phyloP scores from a whole-genome alignment of 2,797 vertebrate genomes.

The Coreius guichenoti region DNA sequence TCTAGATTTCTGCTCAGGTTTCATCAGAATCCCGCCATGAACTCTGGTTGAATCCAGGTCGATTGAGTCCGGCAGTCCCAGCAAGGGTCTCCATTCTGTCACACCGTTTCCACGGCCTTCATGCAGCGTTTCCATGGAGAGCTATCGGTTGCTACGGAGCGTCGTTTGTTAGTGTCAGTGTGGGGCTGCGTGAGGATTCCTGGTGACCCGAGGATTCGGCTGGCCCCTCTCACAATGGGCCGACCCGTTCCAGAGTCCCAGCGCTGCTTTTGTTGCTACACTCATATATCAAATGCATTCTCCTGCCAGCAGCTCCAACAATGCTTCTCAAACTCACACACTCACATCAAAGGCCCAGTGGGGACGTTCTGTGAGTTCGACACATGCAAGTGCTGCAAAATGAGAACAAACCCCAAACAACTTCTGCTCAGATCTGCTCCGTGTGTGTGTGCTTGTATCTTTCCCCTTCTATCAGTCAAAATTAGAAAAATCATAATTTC shows the following conservation, averaged over 20 bases:
- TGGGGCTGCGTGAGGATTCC: slow-evolving; percentile 33
- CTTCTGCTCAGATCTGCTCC: neutral
- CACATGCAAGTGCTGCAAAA: neutral
- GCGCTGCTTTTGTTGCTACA: slow-evolving; percentile 18
- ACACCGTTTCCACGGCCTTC: slow-evolving; percentile 63
- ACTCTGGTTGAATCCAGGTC: neutral
- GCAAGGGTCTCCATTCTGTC: slow-evolving; percentile 44
- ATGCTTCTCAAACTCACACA: slow-evolving; percentile 4
- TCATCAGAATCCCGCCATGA: neutral
- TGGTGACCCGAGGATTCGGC: slow-evolving; percentile 35
- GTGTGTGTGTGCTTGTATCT: neutral
- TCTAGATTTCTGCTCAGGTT: neutral
- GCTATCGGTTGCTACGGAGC: slow-evolving; percentile 78
- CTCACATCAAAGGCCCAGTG: slow-evolving; percentile 21
- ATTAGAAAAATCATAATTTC: neutral
- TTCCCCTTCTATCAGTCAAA: neutral
- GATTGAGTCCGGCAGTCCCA: neutral
- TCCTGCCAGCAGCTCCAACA: slow-evolving; percentile 20
- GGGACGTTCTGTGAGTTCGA: slow-evolving; percentile 1
- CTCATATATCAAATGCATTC: slow-evolving; percentile 31
- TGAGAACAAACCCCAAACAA: neutral
- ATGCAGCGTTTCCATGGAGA: slow-evolving; percentile 76
- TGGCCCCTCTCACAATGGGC: slow-evolving; percentile 38
- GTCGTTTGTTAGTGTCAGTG: slow-evolving; percentile 79
- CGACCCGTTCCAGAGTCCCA: slow-evolving; percentile 36